phyloP scores from a whole-genome alignment of 1,140 invertebrate species.

The Venturia canescens region DNA sequence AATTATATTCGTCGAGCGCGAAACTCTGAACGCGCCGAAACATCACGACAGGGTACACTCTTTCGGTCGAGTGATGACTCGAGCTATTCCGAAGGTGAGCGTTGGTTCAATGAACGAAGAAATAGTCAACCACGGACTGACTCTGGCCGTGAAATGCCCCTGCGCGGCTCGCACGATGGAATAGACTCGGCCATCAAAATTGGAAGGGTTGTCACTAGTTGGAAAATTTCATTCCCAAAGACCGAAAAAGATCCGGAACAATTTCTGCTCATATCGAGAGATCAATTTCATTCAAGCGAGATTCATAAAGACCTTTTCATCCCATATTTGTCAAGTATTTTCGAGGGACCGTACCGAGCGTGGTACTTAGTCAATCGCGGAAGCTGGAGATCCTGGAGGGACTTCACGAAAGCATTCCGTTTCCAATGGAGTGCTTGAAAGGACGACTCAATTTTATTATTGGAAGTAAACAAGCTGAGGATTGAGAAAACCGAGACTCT shows the following conservation, averaged over 20 bases:
- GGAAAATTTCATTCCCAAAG: conserved; percentile 36
- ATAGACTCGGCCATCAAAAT: conserved; percentile 36
- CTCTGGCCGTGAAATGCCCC: background rate
- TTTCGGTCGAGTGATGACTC: background rate
- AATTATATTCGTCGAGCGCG: background rate
- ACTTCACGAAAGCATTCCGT: conserved; percentile 36
- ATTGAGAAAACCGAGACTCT: conserved; percentile 39
- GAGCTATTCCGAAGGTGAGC: background rate
- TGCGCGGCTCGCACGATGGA: background rate
- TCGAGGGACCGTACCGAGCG: conserved; percentile 23
- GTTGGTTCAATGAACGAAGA: background rate
- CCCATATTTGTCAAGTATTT: conserved; percentile 45
- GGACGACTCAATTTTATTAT: conserved; percentile 8
- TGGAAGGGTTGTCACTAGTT: conserved; percentile 16
- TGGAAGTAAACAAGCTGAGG: conserved; percentile 35
- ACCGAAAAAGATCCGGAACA: conserved; percentile 37
- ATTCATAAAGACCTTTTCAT: conserved; percentile 34
- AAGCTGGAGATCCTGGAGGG: conserved; percentile 45
- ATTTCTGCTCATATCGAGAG: conserved; percentile 54
- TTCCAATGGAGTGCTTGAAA: conserved; percentile 30
- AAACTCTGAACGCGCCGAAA: background rate
- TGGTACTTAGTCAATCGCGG: conserved; percentile 48
- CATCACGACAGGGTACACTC: background rate
- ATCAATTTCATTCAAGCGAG: conserved; percentile 48
- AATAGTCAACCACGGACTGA: background rate